Conservation (phyloP, 2,113 vertebrate species). For the Ophthalmolycus amberensis region DNA sequence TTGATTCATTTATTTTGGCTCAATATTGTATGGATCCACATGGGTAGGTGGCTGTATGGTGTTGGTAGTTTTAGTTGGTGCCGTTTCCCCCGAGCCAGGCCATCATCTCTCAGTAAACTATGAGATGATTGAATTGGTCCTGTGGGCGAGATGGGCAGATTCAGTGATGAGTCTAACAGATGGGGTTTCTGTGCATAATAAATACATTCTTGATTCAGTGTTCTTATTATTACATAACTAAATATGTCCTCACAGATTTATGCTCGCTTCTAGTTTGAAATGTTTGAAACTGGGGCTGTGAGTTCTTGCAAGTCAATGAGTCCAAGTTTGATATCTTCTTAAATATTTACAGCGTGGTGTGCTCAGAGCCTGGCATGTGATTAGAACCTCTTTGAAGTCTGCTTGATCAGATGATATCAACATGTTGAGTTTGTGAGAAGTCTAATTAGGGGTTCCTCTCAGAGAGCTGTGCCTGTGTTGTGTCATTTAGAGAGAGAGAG, state of each 20-base stretch:
- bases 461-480: background rate
- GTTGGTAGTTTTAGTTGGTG: background rate
- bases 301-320: slow-evolving; percentile 28
- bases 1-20: background rate
- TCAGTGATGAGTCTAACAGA: slow-evolving; percentile 12
- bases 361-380: slow-evolving; percentile 35
- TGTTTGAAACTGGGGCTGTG: slow-evolving; percentile 32
- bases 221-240: slow-evolving; percentile 2
- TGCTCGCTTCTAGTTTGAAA: slow-evolving; percentile 5
- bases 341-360: slow-evolving; percentile 56
- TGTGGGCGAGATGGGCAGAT: slow-evolving; percentile 6
- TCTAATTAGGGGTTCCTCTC: slow-evolving; percentile 44
- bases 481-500: background rate
- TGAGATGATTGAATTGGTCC: slow-evolving; percentile 25
- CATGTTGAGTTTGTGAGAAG: slow-evolving; percentile 39
- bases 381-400: slow-evolving; percentile 52
- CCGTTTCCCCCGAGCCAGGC: slow-evolving; percentile 1
- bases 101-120: background rate
- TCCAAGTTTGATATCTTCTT: slow-evolving; percentile 37
- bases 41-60: background rate
- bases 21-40: background rate
- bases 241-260: slow-evolving; percentile 6
- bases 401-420: slow-evolving; percentile 51
- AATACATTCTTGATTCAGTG: slow-evolving; percentile 2
- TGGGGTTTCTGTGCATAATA: background rate